phyloP scores from a whole-genome alignment of 2,113 vertebrate species.

The Bubalus kerabau region DNA sequence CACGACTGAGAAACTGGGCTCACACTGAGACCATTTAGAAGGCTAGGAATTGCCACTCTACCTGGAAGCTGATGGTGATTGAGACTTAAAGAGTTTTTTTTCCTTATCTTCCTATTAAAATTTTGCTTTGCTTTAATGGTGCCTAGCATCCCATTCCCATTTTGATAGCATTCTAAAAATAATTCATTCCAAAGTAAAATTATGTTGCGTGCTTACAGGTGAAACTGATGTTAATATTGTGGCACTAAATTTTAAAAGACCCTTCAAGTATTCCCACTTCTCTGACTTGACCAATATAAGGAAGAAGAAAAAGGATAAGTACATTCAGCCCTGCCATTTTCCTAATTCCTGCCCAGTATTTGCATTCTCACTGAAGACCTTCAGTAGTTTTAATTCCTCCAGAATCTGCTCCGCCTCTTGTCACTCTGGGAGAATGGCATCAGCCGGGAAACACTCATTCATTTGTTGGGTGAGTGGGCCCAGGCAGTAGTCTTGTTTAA shows the following conservation, averaged over 20 bases:
- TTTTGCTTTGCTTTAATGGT: not conserved
- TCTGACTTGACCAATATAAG: not conserved
- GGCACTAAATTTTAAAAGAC: not conserved
- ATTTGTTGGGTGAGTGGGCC: not conserved
- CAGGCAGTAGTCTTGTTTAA: not conserved
- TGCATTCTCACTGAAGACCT: not conserved
- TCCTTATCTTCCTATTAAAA: not conserved
- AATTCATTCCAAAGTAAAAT: not conserved
- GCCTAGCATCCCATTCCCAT: not conserved
- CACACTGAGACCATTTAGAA: not conserved
- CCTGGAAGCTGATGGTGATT: not conserved
- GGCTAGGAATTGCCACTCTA: not conserved
- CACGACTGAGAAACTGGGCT: not conserved
- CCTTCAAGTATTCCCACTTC: not conserved
- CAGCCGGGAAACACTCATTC: not conserved
- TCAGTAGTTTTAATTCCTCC: not conserved
- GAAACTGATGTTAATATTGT: not conserved
- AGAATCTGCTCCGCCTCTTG: not conserved
- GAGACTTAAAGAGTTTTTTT: not conserved
- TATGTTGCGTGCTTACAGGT: not conserved
- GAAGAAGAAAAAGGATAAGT: not conserved
- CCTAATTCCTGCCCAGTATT: not conserved
- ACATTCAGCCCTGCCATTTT: not conserved
- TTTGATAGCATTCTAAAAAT: not conserved
- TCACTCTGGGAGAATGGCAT: not conserved